phyloP scores from a whole-genome alignment of 2,888 invertebrate genomes.

The Acrocera orbiculus region DNA sequence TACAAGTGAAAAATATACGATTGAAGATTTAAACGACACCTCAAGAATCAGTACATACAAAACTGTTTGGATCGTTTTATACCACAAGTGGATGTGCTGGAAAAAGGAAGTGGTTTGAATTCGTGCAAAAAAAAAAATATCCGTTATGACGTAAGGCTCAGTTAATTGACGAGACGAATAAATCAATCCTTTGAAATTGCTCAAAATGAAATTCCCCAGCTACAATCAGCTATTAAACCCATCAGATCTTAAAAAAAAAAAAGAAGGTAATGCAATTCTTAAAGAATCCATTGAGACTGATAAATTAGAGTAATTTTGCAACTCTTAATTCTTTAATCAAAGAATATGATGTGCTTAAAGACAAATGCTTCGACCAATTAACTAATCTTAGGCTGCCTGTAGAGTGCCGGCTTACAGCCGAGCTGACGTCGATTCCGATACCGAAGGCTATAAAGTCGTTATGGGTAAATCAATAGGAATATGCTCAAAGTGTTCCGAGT shows the following conservation, averaged over 20 bases:
- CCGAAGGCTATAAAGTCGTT: no score
- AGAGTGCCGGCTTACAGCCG: conserved; percentile 75
- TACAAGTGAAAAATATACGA: conserved; percentile 50
- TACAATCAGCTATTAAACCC: conserved; percentile 61
- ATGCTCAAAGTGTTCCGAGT: no score
- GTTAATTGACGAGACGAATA: conserved; percentile 65
- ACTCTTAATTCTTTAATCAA: conserved; percentile 50
- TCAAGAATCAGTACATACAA: conserved; percentile 67
- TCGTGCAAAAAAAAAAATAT: conserved; percentile 67
- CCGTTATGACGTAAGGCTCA: conserved; percentile 69
- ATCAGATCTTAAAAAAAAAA: conserved; percentile 61
- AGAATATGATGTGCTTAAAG: conserved; percentile 53
- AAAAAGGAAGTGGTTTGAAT: conserved; percentile 66
- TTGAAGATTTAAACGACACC: conserved; percentile 72
- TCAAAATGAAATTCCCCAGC: conserved; percentile 58
- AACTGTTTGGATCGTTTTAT: conserved; percentile 65
- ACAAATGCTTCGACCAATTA: conserved; percentile 54
- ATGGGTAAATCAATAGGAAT: no score
- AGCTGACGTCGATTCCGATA: conserved; percentile 75
- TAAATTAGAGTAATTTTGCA: conserved; percentile 44
- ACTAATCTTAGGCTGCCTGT: conserved; percentile 51
- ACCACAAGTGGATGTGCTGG: conserved; percentile 64
- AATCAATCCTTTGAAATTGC: conserved; percentile 69
- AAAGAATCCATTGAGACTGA: conserved; percentile 67
- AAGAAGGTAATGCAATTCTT: conserved; percentile 56